Percentiles rank a stretch among this genome's conserved stretches.
Conservation (phyloP, 1,140 invertebrate genomes). For the Ips nitidus region DNA sequence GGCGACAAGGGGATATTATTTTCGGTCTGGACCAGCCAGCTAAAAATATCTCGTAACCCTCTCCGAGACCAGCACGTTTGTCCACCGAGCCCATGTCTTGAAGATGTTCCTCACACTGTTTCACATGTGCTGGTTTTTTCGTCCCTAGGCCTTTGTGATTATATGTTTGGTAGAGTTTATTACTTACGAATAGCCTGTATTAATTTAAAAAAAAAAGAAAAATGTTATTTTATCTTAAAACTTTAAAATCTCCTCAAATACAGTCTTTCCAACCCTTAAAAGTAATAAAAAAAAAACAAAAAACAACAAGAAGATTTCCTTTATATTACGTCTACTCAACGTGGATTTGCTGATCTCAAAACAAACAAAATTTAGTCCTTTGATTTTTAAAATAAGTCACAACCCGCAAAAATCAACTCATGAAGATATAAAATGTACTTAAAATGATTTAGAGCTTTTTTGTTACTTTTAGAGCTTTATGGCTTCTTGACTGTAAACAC, state of each 20-base stretch:
- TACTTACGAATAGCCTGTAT: neutral
- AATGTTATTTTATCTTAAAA: neutral
- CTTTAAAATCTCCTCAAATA: neutral
- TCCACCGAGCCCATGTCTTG: constrained; percentile 47
- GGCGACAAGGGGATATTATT: neutral
- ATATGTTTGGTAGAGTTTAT: neutral
- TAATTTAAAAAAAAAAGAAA: neutral
- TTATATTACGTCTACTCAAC: no score
- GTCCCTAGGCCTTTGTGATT: constrained; percentile 31
- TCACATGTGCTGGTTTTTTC: constrained; percentile 43
- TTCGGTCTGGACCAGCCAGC: constrained; percentile 9
- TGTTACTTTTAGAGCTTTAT: no score
- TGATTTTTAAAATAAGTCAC: no score
- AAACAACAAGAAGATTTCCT: no score
- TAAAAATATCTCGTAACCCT: constrained; percentile 48
- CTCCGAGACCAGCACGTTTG: constrained; percentile 42
- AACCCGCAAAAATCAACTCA: no score
- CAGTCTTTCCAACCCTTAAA: no score
- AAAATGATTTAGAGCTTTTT: no score
- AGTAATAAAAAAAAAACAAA: no score
- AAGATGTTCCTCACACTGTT: constrained; percentile 49
- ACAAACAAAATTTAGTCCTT: no score
- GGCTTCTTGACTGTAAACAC: no score
- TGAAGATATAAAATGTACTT: no score
- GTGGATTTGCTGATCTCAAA: no score